These are phyloP conservation scores for Kryptolebias marmoratus DNA, from an alignment of 2,113 vertebrate species.

Conservation along the genomic window DNA sequence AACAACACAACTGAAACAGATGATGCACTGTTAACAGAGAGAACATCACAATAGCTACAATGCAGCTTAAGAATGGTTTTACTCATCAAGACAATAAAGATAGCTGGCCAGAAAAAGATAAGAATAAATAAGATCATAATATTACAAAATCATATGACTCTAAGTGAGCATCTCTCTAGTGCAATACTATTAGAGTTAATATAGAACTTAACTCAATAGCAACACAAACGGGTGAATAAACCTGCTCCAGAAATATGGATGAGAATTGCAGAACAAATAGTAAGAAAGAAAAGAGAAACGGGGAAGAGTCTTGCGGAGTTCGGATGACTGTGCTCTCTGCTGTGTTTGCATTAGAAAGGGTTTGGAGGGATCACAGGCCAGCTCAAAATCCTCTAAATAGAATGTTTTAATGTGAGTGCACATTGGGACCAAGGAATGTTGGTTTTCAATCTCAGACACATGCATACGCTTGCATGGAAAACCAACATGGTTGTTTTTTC, in stretches of 20 bases:
- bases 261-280: conserved; percentile 64
- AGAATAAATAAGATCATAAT: background rate
- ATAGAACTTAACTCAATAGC: too few species aligned
- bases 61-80: conserved; percentile 33
- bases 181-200: conserved; percentile 3
- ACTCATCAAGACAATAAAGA: conserved; percentile 32
- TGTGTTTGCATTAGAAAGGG: conserved; percentile 79
- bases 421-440: conserved; percentile 80
- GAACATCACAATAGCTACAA: conserved; percentile 10
- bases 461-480: conserved; percentile 77
- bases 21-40: conserved; percentile 27
- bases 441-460: conserved; percentile 82
- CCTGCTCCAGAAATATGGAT: conserved; percentile 18
- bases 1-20: conserved; percentile 20
- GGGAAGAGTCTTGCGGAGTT: conserved; percentile 48
- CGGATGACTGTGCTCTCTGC: conserved; percentile 67
- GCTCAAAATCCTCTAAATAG: conserved; percentile 77
- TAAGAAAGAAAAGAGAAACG: conserved; percentile 59
- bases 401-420: conserved; percentile 75
- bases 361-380: conserved; percentile 76
- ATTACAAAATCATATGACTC: conserved; percentile 25
- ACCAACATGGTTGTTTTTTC: conserved; percentile 77
- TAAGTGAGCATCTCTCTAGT: conserved; percentile 44
- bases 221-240: conserved; percentile 21
- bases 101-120: background rate